Evolutionary conservation across 2,888 invertebrate species (phyloP).

Genomic region (Sphecodes monilicornis): DNA sequence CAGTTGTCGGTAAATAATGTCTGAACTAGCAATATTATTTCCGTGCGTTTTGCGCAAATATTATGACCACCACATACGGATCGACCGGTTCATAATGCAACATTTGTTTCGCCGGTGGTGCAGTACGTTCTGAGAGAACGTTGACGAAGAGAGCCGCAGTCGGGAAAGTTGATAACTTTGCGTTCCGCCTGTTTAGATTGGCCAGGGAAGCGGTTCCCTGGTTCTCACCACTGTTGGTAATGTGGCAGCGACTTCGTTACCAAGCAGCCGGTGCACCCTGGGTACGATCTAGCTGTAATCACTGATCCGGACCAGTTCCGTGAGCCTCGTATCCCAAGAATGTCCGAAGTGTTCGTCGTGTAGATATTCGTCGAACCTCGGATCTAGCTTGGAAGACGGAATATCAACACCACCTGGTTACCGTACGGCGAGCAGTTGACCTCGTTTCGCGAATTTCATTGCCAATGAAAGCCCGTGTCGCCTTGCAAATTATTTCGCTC

Average conservation of each 20-base stretch:
- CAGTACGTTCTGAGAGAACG: conserved; percentile 45
- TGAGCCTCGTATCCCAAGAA: conserved; percentile 57
- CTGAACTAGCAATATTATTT: neutral
- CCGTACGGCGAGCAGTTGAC: conserved; percentile 55
- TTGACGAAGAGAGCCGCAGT: conserved; percentile 75
- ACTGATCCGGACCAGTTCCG: conserved; percentile 64
- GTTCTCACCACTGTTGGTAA: conserved; percentile 78
- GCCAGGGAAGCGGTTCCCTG: conserved; percentile 75
- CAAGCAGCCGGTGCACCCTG: conserved; percentile 67
- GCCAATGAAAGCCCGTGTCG: conserved; percentile 5
- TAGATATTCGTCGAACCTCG: conserved; percentile 48
- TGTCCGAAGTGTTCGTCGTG: conserved; percentile 49
- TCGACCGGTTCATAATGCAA: neutral
- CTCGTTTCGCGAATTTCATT: conserved; percentile 42
- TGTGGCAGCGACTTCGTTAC: conserved; percentile 74
- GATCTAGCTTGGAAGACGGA: conserved; percentile 38
- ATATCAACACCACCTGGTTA: conserved; percentile 59
- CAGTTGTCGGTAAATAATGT: too few species aligned
- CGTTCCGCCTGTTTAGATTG: conserved; percentile 80
- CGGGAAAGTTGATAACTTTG: conserved; percentile 80
- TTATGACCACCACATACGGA: neutral
- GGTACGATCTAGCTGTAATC: conserved; percentile 69
- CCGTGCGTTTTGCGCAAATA: neutral
- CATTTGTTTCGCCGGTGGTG: conserved; percentile 5
- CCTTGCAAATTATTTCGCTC: neutral